These are phyloP conservation scores for Caenorhabditis virilis DNA, from an alignment of 2,888 invertebrate genomes.

Conservation along the genomic window DNA sequence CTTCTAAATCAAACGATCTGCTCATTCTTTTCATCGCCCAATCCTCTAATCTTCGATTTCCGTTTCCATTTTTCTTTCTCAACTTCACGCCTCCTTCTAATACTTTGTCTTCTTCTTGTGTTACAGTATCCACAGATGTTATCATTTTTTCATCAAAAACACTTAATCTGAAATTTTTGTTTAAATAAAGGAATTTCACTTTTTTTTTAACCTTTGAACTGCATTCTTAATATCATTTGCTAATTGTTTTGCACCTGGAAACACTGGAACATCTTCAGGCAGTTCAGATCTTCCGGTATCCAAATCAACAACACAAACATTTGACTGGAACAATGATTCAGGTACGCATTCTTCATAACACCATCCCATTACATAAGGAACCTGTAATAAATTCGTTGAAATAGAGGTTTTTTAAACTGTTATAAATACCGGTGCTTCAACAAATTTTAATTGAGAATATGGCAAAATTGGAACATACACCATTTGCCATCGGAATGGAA, in stretches of 20 bases:
- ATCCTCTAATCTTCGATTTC: slow-evolving; percentile 23
- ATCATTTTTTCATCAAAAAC: slow-evolving; percentile 20
- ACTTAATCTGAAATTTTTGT: not conserved
- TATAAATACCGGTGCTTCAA: slow-evolving; percentile 82
- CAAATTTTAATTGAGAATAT: slow-evolving; percentile 81
- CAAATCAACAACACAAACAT: slow-evolving; percentile 91
- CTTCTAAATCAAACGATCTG: slow-evolving; percentile 70
- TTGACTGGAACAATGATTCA: slow-evolving; percentile 74
- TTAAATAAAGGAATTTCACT: not conserved
- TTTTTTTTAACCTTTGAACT: slow-evolving; percentile 25
- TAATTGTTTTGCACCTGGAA: slow-evolving; percentile 79
- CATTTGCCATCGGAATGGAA: slow-evolving; percentile 97
- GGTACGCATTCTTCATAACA: slow-evolving; percentile 70
- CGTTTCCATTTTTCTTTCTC: slow-evolving; percentile 20
- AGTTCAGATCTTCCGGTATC: slow-evolving; percentile 89
- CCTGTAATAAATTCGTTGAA: slow-evolving; percentile 69
- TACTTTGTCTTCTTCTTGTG: slow-evolving; percentile 7
- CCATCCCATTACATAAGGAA: slow-evolving; percentile 96
- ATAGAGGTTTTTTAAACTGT: too few relatives aligned
- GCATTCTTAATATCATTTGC: slow-evolving; percentile 52
- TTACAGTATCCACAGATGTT: slow-evolving; percentile 15
- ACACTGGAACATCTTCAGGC: slow-evolving; percentile 90
- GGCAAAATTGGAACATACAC: slow-evolving; percentile 98
- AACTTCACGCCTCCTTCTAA: slow-evolving; percentile 25
- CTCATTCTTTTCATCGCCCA: slow-evolving; percentile 72